phyloP scores from a whole-genome alignment of 2,888 invertebrate genomes.

The Amiota mariae region DNA sequence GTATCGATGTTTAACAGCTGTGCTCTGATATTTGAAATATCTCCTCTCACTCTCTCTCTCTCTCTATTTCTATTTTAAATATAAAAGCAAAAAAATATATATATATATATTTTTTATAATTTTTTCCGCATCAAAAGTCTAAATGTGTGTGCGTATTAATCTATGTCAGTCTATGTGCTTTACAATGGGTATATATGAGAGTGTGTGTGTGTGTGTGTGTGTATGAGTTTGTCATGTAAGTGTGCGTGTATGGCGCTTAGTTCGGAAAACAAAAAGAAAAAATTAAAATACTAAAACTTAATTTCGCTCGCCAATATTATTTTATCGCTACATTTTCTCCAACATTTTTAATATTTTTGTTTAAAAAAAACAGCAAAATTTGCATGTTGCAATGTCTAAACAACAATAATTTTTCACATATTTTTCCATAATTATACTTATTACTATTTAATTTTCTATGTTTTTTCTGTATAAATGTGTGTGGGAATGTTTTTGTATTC shows the following conservation, averaged over 20 bases:
- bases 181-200: not conserved
- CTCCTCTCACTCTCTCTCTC: not conserved
- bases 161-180: constrained; percentile 5
- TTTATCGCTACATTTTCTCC: constrained; percentile 1
- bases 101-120: not conserved
- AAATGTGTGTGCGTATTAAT: constrained; percentile 36
- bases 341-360: constrained; percentile 29
- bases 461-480: not conserved
- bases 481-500: not conserved
- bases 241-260: constrained; percentile 27
- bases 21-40: not conserved
- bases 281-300: constrained; percentile 40
- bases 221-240: constrained; percentile 28
- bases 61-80: constrained; percentile 8
- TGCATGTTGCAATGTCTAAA: constrained; percentile 24
- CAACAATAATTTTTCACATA: not conserved
- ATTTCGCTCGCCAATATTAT: constrained; percentile 36
- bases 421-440: not conserved
- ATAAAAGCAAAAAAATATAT: constrained; percentile 18
- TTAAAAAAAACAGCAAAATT: constrained; percentile 8
- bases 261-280: constrained; percentile 20
- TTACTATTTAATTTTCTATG: not conserved
- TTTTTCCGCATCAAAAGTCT: not conserved
- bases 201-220: constrained; percentile 31
- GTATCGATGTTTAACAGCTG: constrained; percentile 28